A percentile compares a stretch with the other conserved stretches of the same genome.
Evolutionary conservation across 2,797 vertebrate species (phyloP).

Genomic region (Sebastes kiyomatsui): DNA sequence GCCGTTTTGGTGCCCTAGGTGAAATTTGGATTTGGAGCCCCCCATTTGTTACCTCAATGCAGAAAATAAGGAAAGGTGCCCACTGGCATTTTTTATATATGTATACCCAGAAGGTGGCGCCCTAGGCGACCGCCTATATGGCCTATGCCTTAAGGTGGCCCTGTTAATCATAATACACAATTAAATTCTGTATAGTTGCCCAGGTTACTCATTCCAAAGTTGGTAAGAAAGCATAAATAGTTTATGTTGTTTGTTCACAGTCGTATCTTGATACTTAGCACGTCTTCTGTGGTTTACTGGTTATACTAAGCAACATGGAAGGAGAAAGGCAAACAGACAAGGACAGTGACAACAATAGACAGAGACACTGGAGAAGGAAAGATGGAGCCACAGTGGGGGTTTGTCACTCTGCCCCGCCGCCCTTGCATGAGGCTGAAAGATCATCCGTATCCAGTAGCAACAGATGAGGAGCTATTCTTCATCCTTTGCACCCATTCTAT

Average conservation of each 20-base stretch:
- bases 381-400: conserved; percentile 37
- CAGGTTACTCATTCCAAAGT: neutral
- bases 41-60: no score
- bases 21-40: no score
- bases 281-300: neutral
- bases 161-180: neutral
- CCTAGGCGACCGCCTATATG: no score
- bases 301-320: conserved; percentile 15
- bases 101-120: no score
- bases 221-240: conserved; percentile 2
- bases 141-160: no score
- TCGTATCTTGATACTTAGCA: conserved; percentile 2
- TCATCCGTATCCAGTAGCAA: conserved; percentile 68
- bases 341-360: conserved; percentile 60
- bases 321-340: conserved; percentile 36
- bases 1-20: no score
- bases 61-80: no score
- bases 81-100: no score
- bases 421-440: conserved; percentile 58
- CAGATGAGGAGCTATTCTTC: conserved; percentile 40
- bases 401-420: conserved; percentile 50
- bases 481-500: conserved; percentile 44
- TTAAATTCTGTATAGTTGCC: neutral
- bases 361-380: conserved; percentile 54
- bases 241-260: neutral